phyloP scores from a whole-genome alignment of 2,797 vertebrate species.

The Pantherophis vulpinus region DNA sequence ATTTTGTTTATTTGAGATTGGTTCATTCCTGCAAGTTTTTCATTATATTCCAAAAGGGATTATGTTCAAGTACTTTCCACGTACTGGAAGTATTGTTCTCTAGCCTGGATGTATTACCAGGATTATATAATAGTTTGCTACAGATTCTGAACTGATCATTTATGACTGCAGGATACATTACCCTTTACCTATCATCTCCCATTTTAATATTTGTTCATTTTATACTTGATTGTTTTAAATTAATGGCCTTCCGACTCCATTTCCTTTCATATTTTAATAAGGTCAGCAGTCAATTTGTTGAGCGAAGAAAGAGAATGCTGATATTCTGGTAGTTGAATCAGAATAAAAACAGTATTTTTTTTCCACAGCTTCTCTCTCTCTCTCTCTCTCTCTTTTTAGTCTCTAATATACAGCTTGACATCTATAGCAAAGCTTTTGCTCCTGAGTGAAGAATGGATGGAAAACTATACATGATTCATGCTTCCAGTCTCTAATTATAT shows the following conservation, averaged over 20 bases:
- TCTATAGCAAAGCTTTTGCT: not conserved
- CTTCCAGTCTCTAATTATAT: not conserved
- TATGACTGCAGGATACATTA: slow-evolving; percentile 30
- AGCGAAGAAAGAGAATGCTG: slow-evolving; percentile 2
- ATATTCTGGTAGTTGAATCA: not conserved
- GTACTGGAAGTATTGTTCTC: slow-evolving; percentile 7
- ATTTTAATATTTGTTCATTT: slow-evolving; percentile 21
- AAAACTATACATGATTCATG: not conserved
- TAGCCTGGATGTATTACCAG: slow-evolving; percentile 44
- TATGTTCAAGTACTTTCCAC: slow-evolving; percentile 35
- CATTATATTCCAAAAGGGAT: slow-evolving; percentile 37
- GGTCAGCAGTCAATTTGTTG: slow-evolving; percentile 11
- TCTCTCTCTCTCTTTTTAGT: not conserved
- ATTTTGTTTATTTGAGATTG: slow-evolving; percentile 34
- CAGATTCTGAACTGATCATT: slow-evolving; percentile 32
- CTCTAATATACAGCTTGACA: fast-evolving
- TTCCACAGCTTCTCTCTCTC: not conserved
- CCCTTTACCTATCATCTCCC: slow-evolving; percentile 28
- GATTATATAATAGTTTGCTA: slow-evolving; percentile 20
- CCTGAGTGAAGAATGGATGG: not conserved
- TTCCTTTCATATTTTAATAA: slow-evolving; percentile 41
- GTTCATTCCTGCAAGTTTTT: slow-evolving; percentile 6
- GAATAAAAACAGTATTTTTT: not conserved
- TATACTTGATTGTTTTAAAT: slow-evolving; percentile 17
- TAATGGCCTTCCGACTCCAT: not conserved